Percentiles rank a stretch among this genome's conserved stretches.
phyloP scores from a whole-genome alignment of 1,140 invertebrate genomes.

The Piezodorus guildinii region DNA sequence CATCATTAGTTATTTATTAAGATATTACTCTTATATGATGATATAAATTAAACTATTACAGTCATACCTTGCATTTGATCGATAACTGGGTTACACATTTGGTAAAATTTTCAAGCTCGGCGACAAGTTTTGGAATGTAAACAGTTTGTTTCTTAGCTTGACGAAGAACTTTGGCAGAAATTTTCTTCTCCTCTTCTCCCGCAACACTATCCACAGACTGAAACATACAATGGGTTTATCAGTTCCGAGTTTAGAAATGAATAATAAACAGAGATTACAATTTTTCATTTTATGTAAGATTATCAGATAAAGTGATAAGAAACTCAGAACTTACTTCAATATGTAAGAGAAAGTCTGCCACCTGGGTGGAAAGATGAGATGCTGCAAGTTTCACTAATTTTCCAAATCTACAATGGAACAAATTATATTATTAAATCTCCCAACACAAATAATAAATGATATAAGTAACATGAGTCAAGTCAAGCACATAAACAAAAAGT shows the following conservation, averaged over 20 bases:
- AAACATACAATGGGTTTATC: not conserved
- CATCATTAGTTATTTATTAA: too few relatives aligned
- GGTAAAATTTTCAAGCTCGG: constrained; percentile 30
- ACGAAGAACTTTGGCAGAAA: constrained; percentile 21
- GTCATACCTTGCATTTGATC: constrained; percentile 28
- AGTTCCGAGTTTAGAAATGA: too few relatives aligned
- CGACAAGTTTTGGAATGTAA: constrained; percentile 28
- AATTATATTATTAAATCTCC: not conserved
- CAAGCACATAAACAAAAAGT: too few relatives aligned
- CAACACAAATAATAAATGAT: not conserved
- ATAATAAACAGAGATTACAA: too few relatives aligned
- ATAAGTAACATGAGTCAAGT: not conserved
- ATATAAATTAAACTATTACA: too few relatives aligned
- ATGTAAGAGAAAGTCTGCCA: constrained; percentile 27
- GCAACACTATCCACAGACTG: constrained; percentile 32
- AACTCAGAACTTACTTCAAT: constrained; percentile 23
- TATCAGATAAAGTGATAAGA: too few relatives aligned
- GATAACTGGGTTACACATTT: constrained; percentile 27
- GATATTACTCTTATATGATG: too few relatives aligned
- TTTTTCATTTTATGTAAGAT: too few relatives aligned
- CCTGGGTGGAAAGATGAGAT: constrained; percentile 26
- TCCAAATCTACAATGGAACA: constrained; percentile 25
- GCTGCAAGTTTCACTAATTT: constrained; percentile 29
- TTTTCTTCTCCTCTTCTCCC: constrained; percentile 24
- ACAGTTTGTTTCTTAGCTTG: constrained; percentile 27